phyloP scores from a whole-genome alignment of 2,797 vertebrate genomes.

The Huso huso region DNA sequence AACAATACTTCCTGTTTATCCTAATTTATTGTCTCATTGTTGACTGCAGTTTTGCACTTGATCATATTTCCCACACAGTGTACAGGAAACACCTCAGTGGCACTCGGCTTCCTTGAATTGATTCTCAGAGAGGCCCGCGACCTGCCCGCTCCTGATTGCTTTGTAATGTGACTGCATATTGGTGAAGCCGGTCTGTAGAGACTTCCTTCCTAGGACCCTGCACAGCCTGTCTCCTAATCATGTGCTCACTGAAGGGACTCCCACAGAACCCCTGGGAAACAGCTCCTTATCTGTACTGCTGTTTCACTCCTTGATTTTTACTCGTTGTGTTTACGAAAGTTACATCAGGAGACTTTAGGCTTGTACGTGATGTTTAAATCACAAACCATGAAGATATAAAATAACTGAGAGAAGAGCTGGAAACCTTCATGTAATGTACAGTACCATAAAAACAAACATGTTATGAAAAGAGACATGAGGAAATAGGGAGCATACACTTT shows the following conservation, averaged over 20 bases:
- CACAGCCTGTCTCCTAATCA: constrained; percentile 34
- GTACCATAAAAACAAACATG: too few relatives aligned
- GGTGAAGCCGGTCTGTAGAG: constrained; percentile 37
- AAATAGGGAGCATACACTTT: too few relatives aligned
- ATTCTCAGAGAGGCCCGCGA: constrained; percentile 53
- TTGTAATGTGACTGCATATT: constrained; percentile 48
- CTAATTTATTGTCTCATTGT: constrained; percentile 75
- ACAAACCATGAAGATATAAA: too few relatives aligned
- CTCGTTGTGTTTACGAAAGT: constrained; percentile 33
- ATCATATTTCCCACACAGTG: constrained; percentile 59
- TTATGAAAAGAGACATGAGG: too few relatives aligned
- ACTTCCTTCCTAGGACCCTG: constrained; percentile 63
- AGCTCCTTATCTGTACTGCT: constrained; percentile 25
- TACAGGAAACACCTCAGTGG: constrained; percentile 64
- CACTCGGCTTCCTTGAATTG: constrained; percentile 69
- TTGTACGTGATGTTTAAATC: too few relatives aligned
- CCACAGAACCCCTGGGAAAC: constrained; percentile 37
- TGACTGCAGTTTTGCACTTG: constrained; percentile 53
- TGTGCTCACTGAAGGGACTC: constrained; percentile 23
- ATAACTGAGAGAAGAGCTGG: too few relatives aligned
- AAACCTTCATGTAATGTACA: too few relatives aligned
- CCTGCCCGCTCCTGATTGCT: constrained; percentile 48
- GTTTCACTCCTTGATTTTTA: constrained; percentile 37
- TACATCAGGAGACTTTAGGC: too few relatives aligned
- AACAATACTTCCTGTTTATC: constrained; percentile 74